These are phyloP conservation scores for Caenorhabditis drosophilae DNA, from an alignment of 2,888 invertebrate genomes.

Conservation along the genomic window DNA sequence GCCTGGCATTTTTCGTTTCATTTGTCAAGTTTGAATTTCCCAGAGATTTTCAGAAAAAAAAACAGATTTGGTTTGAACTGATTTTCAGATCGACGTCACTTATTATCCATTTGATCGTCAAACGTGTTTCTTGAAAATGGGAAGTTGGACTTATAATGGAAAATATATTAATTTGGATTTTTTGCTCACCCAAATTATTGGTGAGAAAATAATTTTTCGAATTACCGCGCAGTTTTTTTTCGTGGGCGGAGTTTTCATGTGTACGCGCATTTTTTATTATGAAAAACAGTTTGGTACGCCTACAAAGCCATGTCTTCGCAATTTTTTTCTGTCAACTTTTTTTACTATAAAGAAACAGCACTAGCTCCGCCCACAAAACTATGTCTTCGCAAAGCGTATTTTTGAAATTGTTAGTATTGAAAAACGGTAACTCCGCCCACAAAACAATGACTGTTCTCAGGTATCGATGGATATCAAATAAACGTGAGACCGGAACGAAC, in stretches of 20 bases:
- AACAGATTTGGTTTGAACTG: not conserved
- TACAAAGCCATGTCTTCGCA: no score
- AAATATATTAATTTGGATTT: slow-evolving; percentile 52
- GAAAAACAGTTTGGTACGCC: no score
- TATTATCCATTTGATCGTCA: slow-evolving; percentile 55
- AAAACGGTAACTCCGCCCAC: no score
- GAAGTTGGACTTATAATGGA: slow-evolving; percentile 55
- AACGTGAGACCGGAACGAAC: slow-evolving; percentile 29
- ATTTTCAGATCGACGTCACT: slow-evolving; percentile 50
- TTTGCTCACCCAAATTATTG: slow-evolving; percentile 39
- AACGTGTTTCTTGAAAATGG: slow-evolving; percentile 53
- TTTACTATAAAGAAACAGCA: no score
- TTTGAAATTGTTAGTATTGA: no score
- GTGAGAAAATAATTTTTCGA: no score
- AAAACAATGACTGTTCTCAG: no score
- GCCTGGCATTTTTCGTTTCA: slow-evolving; percentile 52
- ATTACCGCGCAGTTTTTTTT: not conserved
- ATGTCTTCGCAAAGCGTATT: no score
- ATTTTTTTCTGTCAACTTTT: no score
- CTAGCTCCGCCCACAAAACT: no score
- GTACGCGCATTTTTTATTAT: no score
- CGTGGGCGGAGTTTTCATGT: not conserved
- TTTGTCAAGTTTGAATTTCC: slow-evolving; percentile 39
- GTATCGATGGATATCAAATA: slow-evolving; percentile 32
- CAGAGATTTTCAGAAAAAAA: not conserved